Evolutionary conservation across 2,888 invertebrate species (phyloP), one percentile per base, ranked within the genome.

Genomic region (Dryadula phaetusa): DNA sequence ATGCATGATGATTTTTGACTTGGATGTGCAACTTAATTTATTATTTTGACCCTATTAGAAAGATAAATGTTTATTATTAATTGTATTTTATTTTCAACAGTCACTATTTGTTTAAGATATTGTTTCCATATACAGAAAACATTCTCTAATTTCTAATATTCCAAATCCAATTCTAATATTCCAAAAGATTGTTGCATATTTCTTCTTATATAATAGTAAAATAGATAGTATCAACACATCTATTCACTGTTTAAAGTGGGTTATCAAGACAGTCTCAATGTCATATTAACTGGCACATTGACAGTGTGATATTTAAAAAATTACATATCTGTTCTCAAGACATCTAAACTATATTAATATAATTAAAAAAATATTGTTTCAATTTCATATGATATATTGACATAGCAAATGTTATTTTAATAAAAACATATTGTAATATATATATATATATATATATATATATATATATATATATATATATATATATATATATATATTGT

Each of bases 1-100:
- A 94, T 97, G 96, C 97, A 97, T 97, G 40, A n/a, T 56, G 22
- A 22, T 8, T 40, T 40, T 40, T 40, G 25, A 2, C 8, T 56
- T 56, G n/a, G 3, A 16, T 10, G 16, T 40, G 8, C 10, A n/a
- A 6, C n/a, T 40, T 3, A 56, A 18, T 32, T 18, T 20, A 32
- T 25, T 20, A 12, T 60, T 16, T 18, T 28, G 46, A 44, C 46
- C 46, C 60, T 60, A 46, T 37, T 56, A 60, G n/a, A 5, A 28
- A 44, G 7, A 46, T 7, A 10, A 7, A 3, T 12, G 10, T 37
- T 1, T 2, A 12, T 37, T 12, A 12, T 37, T 37, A 12, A 12
- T 37, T 12, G 8, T 2, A 12, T 37, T 37, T 37, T 37, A 37
- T 37, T 37, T 37, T 37, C 1, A 37, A 12, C 12, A 12, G 10